These are phyloP conservation scores for Ichneumon xanthorius DNA, from an alignment of 2,888 invertebrate genomes.

Conservation along the genomic window DNA sequence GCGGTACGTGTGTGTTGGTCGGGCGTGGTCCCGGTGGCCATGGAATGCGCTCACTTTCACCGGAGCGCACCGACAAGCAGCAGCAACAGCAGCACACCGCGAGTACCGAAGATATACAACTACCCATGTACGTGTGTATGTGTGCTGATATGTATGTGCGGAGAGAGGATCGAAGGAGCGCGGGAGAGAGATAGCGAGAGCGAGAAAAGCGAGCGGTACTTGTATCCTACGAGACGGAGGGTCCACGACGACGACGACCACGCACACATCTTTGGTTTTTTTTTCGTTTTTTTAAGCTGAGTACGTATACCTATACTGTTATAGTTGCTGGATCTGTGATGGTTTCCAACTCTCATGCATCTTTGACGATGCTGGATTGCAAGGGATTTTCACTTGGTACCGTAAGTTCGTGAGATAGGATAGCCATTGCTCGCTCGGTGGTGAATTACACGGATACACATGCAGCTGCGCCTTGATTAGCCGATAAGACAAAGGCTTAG, in stretches of 20 bases:
- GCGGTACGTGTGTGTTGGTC: constrained; percentile 79
- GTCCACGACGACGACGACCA: constrained; percentile 55
- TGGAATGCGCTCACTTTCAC: constrained; percentile 85
- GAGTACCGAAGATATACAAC: constrained; percentile 45
- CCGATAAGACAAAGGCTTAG: constrained; percentile 16
- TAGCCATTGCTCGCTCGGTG: constrained; percentile 1
- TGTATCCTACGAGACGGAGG: constrained; percentile 43
- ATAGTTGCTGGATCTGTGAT: background rate
- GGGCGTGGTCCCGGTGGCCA: constrained; percentile 85
- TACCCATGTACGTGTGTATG: background rate
- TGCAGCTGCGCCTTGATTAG: constrained; percentile 14
- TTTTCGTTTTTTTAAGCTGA: background rate
- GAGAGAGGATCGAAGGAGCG: constrained; percentile 57
- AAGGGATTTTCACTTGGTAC: constrained; percentile 30
- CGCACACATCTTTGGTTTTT: constrained; percentile 52
- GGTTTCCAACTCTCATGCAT: constrained; percentile 1
- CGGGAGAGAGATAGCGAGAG: constrained; percentile 59
- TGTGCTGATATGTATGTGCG: constrained; percentile 14
- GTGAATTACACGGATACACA: constrained; percentile 14
- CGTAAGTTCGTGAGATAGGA: constrained; percentile 10
- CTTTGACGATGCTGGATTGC: constrained; percentile 12
- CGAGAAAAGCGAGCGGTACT: constrained; percentile 67
- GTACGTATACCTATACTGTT: background rate
- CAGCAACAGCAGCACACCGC: constrained; percentile 35
- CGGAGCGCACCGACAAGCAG: constrained; percentile 71